These are phyloP conservation scores for Prietella phreatophila DNA, from an alignment of 2,113 vertebrate genomes.

Conservation along the genomic window DNA sequence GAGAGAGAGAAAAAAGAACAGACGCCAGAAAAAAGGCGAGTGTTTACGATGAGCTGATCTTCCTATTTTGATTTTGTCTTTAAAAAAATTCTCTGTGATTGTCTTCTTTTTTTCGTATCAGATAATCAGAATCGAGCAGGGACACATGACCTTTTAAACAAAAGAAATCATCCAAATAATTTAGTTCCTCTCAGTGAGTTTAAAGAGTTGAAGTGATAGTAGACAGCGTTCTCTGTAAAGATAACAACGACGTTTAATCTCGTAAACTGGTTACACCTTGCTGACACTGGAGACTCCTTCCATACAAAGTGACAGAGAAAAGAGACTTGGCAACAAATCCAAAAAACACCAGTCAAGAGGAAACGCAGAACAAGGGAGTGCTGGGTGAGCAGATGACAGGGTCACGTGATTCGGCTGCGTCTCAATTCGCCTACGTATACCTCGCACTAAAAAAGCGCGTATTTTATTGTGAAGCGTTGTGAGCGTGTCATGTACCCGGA, in stretches of 20 bases:
- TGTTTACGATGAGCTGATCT: neutral
- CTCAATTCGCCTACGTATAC: no score
- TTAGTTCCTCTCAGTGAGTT: no score
- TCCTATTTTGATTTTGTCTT: neutral
- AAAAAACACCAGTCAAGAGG: neutral
- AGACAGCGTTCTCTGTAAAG: no score
- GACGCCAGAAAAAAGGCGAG: neutral
- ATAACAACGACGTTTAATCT: no score
- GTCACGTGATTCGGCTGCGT: neutral
- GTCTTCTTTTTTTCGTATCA: neutral
- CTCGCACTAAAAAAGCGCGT: no score
- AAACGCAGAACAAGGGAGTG: neutral
- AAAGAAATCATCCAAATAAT: no score
- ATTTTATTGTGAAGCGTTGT: no score
- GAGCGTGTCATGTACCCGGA: no score
- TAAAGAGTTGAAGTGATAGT: no score
- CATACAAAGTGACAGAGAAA: neutral
- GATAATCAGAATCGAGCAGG: slow-evolving; percentile 3
- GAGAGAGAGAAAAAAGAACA: neutral
- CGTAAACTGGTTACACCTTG: neutral
- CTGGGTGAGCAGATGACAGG: neutral
- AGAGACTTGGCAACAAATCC: neutral
- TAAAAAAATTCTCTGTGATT: neutral
- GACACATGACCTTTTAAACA: neutral
- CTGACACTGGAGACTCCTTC: neutral